A percentile compares a stretch with the other conserved stretches of the same genome.
Conservation (phyloP, 2,888 invertebrate genomes). For the Agonopterix heracliana region DNA sequence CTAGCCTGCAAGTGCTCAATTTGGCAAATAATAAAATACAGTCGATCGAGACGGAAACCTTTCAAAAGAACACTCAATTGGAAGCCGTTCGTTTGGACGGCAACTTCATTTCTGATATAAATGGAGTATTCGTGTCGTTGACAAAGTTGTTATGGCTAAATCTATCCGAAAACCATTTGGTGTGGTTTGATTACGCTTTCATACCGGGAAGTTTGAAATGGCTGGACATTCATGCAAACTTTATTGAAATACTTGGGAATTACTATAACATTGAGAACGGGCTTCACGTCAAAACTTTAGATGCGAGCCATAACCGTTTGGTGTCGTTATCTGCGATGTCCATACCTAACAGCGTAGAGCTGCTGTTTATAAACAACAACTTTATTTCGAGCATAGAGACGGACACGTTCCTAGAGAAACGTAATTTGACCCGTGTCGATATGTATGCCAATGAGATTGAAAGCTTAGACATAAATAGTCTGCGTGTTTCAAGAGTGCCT, state of each 20-base stretch:
- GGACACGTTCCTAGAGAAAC: constrained; percentile 90
- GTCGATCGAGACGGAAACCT: constrained; percentile 88
- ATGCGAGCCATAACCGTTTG: constrained; percentile 92
- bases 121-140: constrained; percentile 90
- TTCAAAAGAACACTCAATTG: constrained; percentile 87
- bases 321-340: constrained; percentile 86
- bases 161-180: constrained; percentile 92
- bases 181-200: constrained; percentile 95
- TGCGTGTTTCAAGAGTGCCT: constrained; percentile 83
- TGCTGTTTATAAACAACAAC: constrained; percentile 93
- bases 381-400: constrained; percentile 86
- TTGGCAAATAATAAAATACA: constrained; percentile 93
- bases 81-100: constrained; percentile 92
- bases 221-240: constrained; percentile 93
- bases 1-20: constrained; percentile 89
- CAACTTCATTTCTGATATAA: constrained; percentile 91
- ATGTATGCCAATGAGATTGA: constrained; percentile 92
- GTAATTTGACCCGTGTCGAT: constrained; percentile 89
- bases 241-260: constrained; percentile 90
- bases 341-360: constrained; percentile 90
- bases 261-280: constrained; percentile 90
- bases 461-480: constrained; percentile 86
- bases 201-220: constrained; percentile 91
- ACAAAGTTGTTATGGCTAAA: constrained; percentile 90
- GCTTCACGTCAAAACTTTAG: constrained; percentile 87